Conservation (phyloP, 2,113 vertebrate species). For the Saiga tatarica region DNA sequence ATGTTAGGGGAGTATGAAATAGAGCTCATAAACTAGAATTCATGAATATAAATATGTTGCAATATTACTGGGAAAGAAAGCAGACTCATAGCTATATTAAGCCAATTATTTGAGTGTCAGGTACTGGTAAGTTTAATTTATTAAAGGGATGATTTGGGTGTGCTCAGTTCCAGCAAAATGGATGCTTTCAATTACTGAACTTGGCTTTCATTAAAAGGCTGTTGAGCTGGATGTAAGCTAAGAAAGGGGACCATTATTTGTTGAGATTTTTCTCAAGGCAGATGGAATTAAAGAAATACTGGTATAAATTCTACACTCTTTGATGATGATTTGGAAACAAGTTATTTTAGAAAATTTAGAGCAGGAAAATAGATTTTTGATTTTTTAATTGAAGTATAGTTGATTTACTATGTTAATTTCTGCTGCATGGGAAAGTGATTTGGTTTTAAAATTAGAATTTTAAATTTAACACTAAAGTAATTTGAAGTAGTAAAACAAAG, state of each 20-base stretch:
- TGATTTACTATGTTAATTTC: neutral
- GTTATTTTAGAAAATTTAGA: conserved; percentile 20
- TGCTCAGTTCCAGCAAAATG: neutral
- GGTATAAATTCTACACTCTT: neutral
- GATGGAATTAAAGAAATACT: neutral
- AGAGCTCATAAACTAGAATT: neutral
- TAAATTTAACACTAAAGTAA: neutral
- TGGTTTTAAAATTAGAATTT: neutral
- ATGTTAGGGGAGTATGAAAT: neutral
- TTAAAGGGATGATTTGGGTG: neutral
- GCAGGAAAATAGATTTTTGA: neutral
- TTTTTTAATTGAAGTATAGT: neutral
- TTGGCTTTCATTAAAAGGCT: neutral
- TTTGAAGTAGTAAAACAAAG: neutral
- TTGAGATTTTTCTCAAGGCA: conserved; percentile 1
- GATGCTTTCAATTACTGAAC: neutral
- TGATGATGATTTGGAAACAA: neutral
- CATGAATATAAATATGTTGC: neutral
- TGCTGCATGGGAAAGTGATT: neutral
- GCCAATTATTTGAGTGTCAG: neutral
- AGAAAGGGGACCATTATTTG: neutral
- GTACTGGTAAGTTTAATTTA: neutral
- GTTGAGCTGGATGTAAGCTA: neutral
- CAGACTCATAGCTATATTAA: neutral
- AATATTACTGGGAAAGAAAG: neutral